phyloP scores from a whole-genome alignment of 2,888 invertebrate genomes.

The Serrognathus titanus region DNA sequence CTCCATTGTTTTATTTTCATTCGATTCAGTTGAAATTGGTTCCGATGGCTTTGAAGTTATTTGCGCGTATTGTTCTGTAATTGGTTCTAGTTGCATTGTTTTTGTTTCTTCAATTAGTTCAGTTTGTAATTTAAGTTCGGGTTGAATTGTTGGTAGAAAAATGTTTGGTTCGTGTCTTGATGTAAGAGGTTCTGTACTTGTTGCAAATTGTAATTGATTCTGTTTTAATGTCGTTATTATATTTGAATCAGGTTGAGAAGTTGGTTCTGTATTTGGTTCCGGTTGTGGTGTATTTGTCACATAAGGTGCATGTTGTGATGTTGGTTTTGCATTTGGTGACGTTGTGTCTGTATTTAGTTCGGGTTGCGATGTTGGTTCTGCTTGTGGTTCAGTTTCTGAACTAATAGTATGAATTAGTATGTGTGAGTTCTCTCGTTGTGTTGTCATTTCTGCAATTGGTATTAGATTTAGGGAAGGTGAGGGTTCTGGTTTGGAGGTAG shows the following conservation, averaged over 20 bases:
- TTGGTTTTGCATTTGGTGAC: conserved; percentile 30
- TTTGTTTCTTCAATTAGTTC: not conserved
- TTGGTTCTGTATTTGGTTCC: conserved; percentile 16
- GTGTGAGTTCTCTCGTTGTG: too few species aligned
- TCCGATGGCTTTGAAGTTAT: not conserved
- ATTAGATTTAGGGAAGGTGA: conserved; percentile 18
- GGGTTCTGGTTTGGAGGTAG: conserved; percentile 2
- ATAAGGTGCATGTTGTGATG: conserved; percentile 20
- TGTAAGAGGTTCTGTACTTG: not conserved
- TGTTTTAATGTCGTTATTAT: conserved; percentile 22
- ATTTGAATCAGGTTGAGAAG: conserved; percentile 3
- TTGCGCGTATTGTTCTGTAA: not conserved
- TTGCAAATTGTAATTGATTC: conserved; percentile 8
- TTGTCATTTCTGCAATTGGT: conserved; percentile 22
- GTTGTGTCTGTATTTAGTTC: conserved; percentile 15
- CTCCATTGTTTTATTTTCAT: conserved; percentile 14
- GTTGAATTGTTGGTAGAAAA: not conserved
- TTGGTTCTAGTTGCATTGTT: conserved; percentile 7
- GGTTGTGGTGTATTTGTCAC: conserved; percentile 28
- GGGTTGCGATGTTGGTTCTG: conserved; percentile 28
- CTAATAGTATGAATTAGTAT: too few species aligned
- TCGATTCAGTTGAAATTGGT: conserved; percentile 10
- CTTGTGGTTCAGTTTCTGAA: conserved; percentile 20
- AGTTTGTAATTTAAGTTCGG: too few species aligned
- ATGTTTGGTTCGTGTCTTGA: not conserved